Percentiles rank a stretch among this genome's conserved stretches.
Evolutionary conservation across 2,888 invertebrate genomes (phyloP).

Genomic region (Pseudolycoriella hygida): DNA sequence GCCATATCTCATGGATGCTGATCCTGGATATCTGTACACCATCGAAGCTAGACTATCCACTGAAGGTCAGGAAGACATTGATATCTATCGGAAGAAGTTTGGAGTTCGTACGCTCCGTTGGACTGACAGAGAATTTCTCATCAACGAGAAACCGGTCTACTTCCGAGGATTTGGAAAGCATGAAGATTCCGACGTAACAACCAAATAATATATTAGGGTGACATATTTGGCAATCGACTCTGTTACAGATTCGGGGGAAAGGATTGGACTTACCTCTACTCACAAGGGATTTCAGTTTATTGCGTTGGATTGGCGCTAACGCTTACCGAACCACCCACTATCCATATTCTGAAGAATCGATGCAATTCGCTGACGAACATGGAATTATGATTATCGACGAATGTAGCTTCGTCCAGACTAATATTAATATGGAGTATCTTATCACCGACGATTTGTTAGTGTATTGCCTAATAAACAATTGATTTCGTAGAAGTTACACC

Average conservation of each 20-base stretch:
- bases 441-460: background rate
- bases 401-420: constrained; percentile 42
- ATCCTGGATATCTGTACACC: constrained; percentile 74
- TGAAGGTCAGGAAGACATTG: constrained; percentile 28
- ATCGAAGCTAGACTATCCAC: constrained; percentile 41
- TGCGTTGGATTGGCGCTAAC: constrained; percentile 92
- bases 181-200: constrained; percentile 74
- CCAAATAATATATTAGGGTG: background rate
- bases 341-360: constrained; percentile 93
- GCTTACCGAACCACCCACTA: constrained; percentile 93
- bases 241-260: constrained; percentile 69
- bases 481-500: constrained; percentile 40
- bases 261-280: constrained; percentile 78
- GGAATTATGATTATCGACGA: constrained; percentile 94
- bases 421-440: constrained; percentile 69
- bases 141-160: constrained; percentile 78
- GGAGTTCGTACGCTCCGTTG: constrained; percentile 77
- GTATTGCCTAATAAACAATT: background rate
- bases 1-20: constrained; percentile 72
- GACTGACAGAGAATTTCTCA: constrained; percentile 52
- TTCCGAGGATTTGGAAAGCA: constrained; percentile 88
- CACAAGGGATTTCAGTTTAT: constrained; percentile 80
- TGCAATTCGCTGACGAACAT: constrained; percentile 80
- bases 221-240: background rate
- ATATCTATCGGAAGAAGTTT: constrained; percentile 68